A percentile compares a stretch with the other conserved stretches of the same genome.
Evolutionary conservation across 2,888 invertebrate genomes (phyloP).

Genomic region (Polyommatus iphigenia): DNA sequence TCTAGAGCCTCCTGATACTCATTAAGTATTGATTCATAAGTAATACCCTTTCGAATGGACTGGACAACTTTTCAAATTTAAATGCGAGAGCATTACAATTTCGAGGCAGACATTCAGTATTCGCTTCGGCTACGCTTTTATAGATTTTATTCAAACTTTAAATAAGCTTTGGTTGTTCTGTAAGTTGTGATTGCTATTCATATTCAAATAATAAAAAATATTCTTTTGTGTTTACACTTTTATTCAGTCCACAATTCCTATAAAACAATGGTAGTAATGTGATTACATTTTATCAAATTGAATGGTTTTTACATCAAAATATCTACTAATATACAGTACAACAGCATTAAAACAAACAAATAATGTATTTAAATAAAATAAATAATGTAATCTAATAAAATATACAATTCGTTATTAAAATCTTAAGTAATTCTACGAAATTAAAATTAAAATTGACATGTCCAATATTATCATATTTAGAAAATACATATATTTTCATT

Average conservation of each 20-base stretch:
- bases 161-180: slow-evolving; percentile 34
- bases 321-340: not conserved
- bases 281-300: slow-evolving; percentile 8
- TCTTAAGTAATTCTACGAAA: not conserved
- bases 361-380: too few relatives aligned
- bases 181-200: slow-evolving; percentile 34
- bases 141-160: slow-evolving; percentile 38
- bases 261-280: slow-evolving; percentile 12
- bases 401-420: not conserved
- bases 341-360: not conserved
- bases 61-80: slow-evolving; percentile 73
- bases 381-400: not conserved
- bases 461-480: not conserved
- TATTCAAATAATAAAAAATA: slow-evolving; percentile 34
- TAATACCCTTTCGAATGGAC: slow-evolving; percentile 70
- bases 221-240: slow-evolving; percentile 29
- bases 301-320: not conserved
- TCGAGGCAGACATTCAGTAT: slow-evolving; percentile 46
- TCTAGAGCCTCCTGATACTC: slow-evolving; percentile 72
- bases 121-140: slow-evolving; percentile 34
- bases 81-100: slow-evolving; percentile 63
- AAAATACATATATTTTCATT: not conserved
- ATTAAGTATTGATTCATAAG: slow-evolving; percentile 80
- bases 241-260: slow-evolving; percentile 3
- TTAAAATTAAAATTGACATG: not conserved